Conservation (phyloP, 1,140 invertebrate genomes). For the Drosophila kurseongensis region DNA sequence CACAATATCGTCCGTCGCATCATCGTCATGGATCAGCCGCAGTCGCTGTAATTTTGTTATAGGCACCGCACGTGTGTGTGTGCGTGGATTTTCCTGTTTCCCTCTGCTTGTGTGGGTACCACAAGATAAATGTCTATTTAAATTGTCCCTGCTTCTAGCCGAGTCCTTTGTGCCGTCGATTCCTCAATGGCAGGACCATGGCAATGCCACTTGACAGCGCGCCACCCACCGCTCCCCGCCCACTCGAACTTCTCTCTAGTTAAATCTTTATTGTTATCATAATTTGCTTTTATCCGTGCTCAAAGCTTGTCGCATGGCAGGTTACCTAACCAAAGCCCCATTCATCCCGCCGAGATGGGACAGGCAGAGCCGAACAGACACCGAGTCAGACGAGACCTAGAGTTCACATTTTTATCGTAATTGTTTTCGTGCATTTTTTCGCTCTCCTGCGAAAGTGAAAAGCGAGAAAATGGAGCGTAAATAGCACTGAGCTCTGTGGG, state of each 20-base stretch:
- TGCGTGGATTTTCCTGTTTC: slow-evolving; percentile 10
- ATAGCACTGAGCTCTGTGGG: slow-evolving; percentile 62
- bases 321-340: slow-evolving; percentile 48
- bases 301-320: slow-evolving; percentile 69
- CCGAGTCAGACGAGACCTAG: slow-evolving; percentile 22
- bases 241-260: slow-evolving; percentile 54
- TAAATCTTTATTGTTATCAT: slow-evolving; percentile 83
- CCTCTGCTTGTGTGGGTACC: slow-evolving; percentile 49
- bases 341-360: slow-evolving; percentile 8
- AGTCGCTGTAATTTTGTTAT: slow-evolving; percentile 73
- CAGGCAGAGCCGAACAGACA: slow-evolving; percentile 27
- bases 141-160: slow-evolving; percentile 70
- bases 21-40: slow-evolving; percentile 79
- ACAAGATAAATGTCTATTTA: slow-evolving; percentile 83
- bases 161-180: slow-evolving; percentile 51
- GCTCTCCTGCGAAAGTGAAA: slow-evolving; percentile 47
- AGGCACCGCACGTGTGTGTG: slow-evolving; percentile 53
- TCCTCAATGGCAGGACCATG: slow-evolving; percentile 47
- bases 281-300: slow-evolving; percentile 82
- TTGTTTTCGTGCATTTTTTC: slow-evolving; percentile 73
- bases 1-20: slow-evolving; percentile 39
- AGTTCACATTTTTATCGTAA: slow-evolving; percentile 77
- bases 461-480: slow-evolving; percentile 75
- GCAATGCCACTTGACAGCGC: slow-evolving; percentile 47
- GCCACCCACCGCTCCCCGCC: slow-evolving; percentile 15